A percentile compares a stretch with the other conserved stretches of the same genome.
These are phyloP conservation scores for Trachelus iudaicus DNA, from an alignment of 2,888 invertebrate species.

Conservation along the genomic window DNA sequence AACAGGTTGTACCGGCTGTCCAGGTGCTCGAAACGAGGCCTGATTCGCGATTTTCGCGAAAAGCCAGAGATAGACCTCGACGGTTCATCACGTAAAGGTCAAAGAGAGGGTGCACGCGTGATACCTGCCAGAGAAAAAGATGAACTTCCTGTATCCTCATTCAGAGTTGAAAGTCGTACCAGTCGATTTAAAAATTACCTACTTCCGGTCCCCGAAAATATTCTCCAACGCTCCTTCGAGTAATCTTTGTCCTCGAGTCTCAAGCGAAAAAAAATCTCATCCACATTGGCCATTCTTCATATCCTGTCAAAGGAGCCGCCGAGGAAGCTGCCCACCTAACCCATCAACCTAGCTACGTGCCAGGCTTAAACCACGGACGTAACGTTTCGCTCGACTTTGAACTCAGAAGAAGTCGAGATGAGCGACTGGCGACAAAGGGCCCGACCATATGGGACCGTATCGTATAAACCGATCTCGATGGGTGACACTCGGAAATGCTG, in stretches of 20 bases:
- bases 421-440: conserved; percentile 32
- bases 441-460: conserved; percentile 39
- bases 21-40: conserved; percentile 31
- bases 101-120: not conserved
- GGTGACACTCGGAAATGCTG: conserved; percentile 40
- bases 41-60: not conserved
- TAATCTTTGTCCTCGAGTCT: not conserved
- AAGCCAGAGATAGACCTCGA: not conserved
- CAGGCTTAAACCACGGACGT: conserved; percentile 31
- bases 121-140: not conserved
- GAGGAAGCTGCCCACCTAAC: conserved; percentile 14
- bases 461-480: conserved; percentile 49
- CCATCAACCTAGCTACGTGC: conserved; percentile 39
- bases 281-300: not conserved
- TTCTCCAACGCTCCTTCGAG: not conserved
- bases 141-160: not conserved
- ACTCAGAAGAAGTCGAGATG: conserved; percentile 7
- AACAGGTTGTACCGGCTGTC: conserved; percentile 57
- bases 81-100: not conserved
- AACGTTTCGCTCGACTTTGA: conserved; percentile 27
- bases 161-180: not conserved
- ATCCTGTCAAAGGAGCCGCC: conserved; percentile 24
- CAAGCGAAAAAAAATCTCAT: not conserved
- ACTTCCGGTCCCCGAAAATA: not conserved
- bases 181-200: not conserved